Base-by-base conservation (phyloP, 1,140 invertebrate species). In the Tribolium castaneum region DNA sequence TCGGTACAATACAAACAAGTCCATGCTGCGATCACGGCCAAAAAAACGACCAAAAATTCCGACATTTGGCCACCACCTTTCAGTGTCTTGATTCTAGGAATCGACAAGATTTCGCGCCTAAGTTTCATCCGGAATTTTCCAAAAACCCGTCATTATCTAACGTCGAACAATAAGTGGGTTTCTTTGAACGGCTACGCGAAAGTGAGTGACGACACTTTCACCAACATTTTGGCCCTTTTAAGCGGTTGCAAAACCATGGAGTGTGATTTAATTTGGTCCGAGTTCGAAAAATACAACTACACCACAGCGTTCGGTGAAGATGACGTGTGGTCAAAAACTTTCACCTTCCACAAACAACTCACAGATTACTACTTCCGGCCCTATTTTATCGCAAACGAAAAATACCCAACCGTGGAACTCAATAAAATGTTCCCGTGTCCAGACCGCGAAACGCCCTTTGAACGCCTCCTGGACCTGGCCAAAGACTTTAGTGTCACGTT, bases 41-140 rank as follows among this genome's bases (percentile, higher is more conserved):
- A 85, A 6, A 25, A 75, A n/a, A 45, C 83, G 79, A 22, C 81
- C 54, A 72, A 25, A 81, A 79, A 76, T 76, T 80, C 7, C 25
- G 66, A 22, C 30, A 70, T n/a, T 13, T 79, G 7, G 30, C 71
- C 7, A 19, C 76, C 0, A 77, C n/a, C 70, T 45, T 75, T 79
- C 78, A 93, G 90, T 83, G 89, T 97, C 4, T 85, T 96, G 0
- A 87, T 95, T 75, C 83, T 96, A 10, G 95, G 95, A 6, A 91
- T 96, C 71, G 95, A 96, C 83, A 94, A 93, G 19, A 91, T 95
- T 30, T 96, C 95, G 0, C 88, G 94, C 34, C 88, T 93, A 0
- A 94, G 96, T 86, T 90, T 94, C 22, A 89, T 91, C n/a, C 89
- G 93, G 22, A 91, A 92, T 39, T 91, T 96, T 91, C 93, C 94